phyloP scores from a whole-genome alignment of 2,888 invertebrate species.

The Diadegma fenestrale region DNA sequence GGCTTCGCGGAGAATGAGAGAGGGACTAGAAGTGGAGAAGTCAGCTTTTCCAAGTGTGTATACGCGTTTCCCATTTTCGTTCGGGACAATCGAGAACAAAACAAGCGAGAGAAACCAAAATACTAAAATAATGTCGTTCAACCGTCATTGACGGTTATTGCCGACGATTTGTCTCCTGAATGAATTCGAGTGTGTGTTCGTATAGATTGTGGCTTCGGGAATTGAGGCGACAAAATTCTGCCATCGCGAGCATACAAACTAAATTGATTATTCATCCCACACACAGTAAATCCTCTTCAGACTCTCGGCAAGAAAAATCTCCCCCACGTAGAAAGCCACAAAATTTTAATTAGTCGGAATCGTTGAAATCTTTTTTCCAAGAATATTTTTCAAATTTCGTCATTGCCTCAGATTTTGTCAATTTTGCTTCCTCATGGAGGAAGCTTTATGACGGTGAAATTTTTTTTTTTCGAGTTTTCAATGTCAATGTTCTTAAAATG shows the following conservation, averaged over 20 bases:
- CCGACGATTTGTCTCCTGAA: conserved; percentile 75
- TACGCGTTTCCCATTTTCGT: conserved; percentile 32
- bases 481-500: too few relatives aligned
- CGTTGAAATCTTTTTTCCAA: too few relatives aligned
- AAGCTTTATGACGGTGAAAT: too few relatives aligned
- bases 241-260: conserved; percentile 9
- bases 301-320: conserved; percentile 54
- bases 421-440: too few relatives aligned
- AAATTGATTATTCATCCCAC: conserved; percentile 64
- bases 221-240: conserved; percentile 29
- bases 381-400: neutral
- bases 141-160: conserved; percentile 76
- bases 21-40: conserved; percentile 26
- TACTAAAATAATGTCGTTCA: conserved; percentile 77
- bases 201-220: conserved; percentile 9
- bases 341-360: neutral
- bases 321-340: neutral
- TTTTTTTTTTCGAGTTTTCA: too few relatives aligned
- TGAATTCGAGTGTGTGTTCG: neutral
- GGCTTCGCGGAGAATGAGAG: conserved; percentile 65
- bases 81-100: conserved; percentile 28
- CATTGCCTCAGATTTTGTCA: too few relatives aligned
- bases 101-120: conserved; percentile 67
- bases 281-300: conserved; percentile 69
- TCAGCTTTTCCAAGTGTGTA: conserved; percentile 36